Percentiles rank a stretch among this genome's conserved stretches.
phyloP scores from a whole-genome alignment of 2,113 vertebrate species.

The Rhadina sibilatrix region DNA sequence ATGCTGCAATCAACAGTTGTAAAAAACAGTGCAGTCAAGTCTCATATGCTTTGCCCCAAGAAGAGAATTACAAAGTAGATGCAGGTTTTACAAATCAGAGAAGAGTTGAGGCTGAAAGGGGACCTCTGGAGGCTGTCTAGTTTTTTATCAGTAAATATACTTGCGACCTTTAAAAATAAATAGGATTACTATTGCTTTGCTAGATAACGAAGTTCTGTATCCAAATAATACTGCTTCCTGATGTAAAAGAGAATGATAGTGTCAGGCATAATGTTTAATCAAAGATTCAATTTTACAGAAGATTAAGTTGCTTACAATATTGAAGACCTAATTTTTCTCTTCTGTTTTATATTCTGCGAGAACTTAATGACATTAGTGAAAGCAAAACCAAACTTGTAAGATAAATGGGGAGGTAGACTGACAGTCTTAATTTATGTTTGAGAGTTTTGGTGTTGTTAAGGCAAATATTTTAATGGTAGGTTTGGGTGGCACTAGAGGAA shows the following conservation, averaged over 20 bases:
- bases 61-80: background rate
- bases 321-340: background rate
- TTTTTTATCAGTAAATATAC: background rate
- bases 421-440: background rate
- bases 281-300: background rate
- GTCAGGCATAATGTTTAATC: background rate
- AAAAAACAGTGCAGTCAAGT: background rate
- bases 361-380: background rate
- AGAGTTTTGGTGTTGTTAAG: background rate
- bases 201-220: background rate
- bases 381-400: background rate
- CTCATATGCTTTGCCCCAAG: background rate
- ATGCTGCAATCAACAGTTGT: background rate
- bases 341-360: background rate
- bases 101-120: background rate
- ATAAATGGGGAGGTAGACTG: background rate
- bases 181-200: background rate
- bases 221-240: background rate
- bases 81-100: background rate
- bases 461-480: background rate
- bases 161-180: background rate
- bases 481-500: background rate
- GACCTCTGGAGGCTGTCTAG: background rate
- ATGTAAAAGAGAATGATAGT: background rate
- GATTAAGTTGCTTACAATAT: background rate